Evolutionary conservation across 2,888 invertebrate species (phyloP).

Genomic region (Calameuta pallipes): DNA sequence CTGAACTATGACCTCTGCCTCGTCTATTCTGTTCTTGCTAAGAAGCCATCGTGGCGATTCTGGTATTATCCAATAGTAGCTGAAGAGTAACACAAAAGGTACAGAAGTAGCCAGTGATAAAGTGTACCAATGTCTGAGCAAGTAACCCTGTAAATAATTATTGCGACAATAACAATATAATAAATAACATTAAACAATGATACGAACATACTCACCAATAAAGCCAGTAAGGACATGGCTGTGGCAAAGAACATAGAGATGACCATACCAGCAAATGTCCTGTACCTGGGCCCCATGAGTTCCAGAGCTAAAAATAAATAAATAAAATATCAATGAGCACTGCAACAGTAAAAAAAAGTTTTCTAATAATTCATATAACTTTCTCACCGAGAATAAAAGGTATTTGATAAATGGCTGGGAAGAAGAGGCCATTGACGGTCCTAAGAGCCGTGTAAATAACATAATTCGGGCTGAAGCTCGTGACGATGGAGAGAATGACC

Average conservation of each 20-base stretch:
- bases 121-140: slow-evolving; percentile 73
- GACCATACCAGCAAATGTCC: slow-evolving; percentile 75
- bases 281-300: slow-evolving; percentile 73
- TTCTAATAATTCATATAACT: not conserved
- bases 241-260: slow-evolving; percentile 75
- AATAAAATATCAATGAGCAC: not conserved
- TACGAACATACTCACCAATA: slow-evolving; percentile 64
- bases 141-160: slow-evolving; percentile 63
- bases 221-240: slow-evolving; percentile 74
- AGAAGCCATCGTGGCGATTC: slow-evolving; percentile 79
- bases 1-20: slow-evolving; percentile 74
- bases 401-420: slow-evolving; percentile 76
- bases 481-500: slow-evolving; percentile 72
- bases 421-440: slow-evolving; percentile 74
- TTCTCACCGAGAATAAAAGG: slow-evolving; percentile 74
- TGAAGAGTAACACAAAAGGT: slow-evolving; percentile 72
- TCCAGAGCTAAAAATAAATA: slow-evolving; percentile 66
- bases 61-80: slow-evolving; percentile 76
- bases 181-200: not conserved
- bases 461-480: slow-evolving; percentile 73
- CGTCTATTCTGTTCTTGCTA: slow-evolving; percentile 74
- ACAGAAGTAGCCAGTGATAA: slow-evolving; percentile 74
- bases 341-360: not conserved
- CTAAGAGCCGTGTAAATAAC: slow-evolving; percentile 72
- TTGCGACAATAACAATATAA: slow-evolving; percentile 6